Evolutionary conservation across 2,888 invertebrate species (phyloP), one percentile per base, ranked within the genome.

Genomic region (Congeria kusceri): DNA sequence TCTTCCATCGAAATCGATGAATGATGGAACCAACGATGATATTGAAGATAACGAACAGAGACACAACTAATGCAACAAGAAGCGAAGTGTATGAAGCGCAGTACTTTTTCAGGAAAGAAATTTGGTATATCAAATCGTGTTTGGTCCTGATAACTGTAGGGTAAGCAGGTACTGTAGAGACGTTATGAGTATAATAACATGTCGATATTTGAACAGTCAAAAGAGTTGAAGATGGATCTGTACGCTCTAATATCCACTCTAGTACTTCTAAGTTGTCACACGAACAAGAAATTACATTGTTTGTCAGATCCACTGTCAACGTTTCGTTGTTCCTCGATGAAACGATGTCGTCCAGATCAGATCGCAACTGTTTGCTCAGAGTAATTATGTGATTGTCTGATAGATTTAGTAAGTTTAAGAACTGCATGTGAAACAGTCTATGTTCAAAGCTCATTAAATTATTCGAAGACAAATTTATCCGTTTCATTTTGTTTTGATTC

Each of bases 181-280:
- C 39, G 15, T 39, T 39, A 39, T 39, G 39, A 39, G 39, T 18
- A 44, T 56, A 62, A n/a, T 32, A 27, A 27, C 77, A 72, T 11
- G 27, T 23, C 18, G 59, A 61, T 13, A 68, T 28, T 28, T n/a
- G 1, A 7, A 61, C 61, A 47, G 5, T 20, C 28, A 61, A 29
- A 13, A 1, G 3, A 1, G 47, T 47, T 20, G 47, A 13, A 28
- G 13, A 15, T 20, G 39, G 46, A 5, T 32, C 20, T 7, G 25
- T 25, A 1, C 59, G 44, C 13, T 58, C 39, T 20, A 25, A 39
- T 7, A 65, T 32, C 77, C 77, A 77, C 44, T 56, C 18, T 13
- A 77, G 47, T 28, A 77, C 72, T 32, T 77, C 72, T 3, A 72
- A 3, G 39, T 77, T 72, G 15, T 27, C 27, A 28, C 77, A 77